Percentiles rank a stretch among this genome's conserved stretches.
phyloP scores from a whole-genome alignment of 1,140 invertebrate genomes.

The Cyclina sinensis region DNA sequence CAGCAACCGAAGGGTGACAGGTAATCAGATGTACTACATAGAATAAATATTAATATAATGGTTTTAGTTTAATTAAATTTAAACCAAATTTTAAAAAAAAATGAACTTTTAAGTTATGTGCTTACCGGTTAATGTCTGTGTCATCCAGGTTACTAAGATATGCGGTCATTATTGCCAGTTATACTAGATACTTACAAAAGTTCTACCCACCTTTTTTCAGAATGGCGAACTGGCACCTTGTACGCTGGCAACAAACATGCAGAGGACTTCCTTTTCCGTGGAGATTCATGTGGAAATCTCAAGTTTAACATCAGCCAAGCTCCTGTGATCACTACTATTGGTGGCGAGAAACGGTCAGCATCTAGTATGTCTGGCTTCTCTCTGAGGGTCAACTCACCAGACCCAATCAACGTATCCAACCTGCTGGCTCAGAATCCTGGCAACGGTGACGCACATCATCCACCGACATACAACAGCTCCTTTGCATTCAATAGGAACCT shows the following conservation, averaged over 20 bases:
- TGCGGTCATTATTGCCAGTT: too few relatives aligned
- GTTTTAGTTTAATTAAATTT: too few relatives aligned
- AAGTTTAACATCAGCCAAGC: not conserved
- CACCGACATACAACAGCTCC: not conserved
- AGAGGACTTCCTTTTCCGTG: constrained; percentile 11
- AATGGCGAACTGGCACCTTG: not conserved
- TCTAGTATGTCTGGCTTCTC: constrained; percentile 28
- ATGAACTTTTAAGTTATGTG: too few relatives aligned
- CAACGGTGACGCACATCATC: not conserved
- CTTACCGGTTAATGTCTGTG: too few relatives aligned
- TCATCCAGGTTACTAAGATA: too few relatives aligned
- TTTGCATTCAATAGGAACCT: not conserved
- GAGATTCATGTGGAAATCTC: not conserved
- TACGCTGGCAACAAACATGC: not conserved
- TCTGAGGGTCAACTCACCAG: constrained; percentile 4
- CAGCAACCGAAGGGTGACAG: too few relatives aligned
- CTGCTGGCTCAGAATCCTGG: not conserved
- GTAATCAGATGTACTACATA: too few relatives aligned
- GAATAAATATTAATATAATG: too few relatives aligned
- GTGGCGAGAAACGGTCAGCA: not conserved
- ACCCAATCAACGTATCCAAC: not conserved
- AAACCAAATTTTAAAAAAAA: too few relatives aligned
- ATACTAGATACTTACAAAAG: not conserved
- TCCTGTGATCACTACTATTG: not conserved
- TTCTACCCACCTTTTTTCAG: too few relatives aligned